phyloP scores from a whole-genome alignment of 2,888 invertebrate species.

The Apotomis capreana region DNA sequence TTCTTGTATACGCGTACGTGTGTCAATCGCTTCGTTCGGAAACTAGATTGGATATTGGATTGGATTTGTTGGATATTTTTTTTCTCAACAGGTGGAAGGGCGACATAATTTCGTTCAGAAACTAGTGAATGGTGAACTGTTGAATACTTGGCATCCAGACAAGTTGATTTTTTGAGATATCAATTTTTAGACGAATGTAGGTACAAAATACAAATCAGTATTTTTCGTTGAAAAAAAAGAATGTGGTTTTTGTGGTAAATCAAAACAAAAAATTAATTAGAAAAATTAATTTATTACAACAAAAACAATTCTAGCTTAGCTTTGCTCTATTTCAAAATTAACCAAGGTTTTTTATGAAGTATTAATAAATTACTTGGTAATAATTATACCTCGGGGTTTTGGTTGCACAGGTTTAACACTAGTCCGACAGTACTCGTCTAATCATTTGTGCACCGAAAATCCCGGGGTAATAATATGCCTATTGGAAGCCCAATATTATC shows the following conservation, averaged over 20 bases:
- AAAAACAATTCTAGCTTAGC: too few relatives aligned
- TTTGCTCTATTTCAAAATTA: too few relatives aligned
- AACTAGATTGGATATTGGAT: constrained; percentile 40
- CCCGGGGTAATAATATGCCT: not conserved
- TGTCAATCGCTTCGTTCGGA: constrained; percentile 53
- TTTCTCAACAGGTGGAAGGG: constrained; percentile 25
- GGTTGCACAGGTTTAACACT: too few relatives aligned
- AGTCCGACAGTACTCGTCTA: too few relatives aligned
- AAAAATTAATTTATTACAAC: too few relatives aligned
- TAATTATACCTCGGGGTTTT: too few relatives aligned
- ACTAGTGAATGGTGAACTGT: not conserved
- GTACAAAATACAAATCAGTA: not conserved
- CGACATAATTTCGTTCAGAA: constrained; percentile 26
- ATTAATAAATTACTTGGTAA: too few relatives aligned
- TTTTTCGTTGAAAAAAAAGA: too few relatives aligned
- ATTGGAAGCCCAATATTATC: not conserved
- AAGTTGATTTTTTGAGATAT: not conserved
- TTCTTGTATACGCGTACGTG: constrained; percentile 41
- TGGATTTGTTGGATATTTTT: not conserved
- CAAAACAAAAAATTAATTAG: too few relatives aligned
- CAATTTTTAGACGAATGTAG: constrained; percentile 9
- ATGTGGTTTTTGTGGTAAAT: too few relatives aligned
- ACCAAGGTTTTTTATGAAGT: too few relatives aligned
- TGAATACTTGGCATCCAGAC: not conserved
- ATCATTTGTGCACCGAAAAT: too few relatives aligned